Evolutionary conservation across 2,888 invertebrate genomes (phyloP).

Genomic region (Lathronympha strigana): DNA sequence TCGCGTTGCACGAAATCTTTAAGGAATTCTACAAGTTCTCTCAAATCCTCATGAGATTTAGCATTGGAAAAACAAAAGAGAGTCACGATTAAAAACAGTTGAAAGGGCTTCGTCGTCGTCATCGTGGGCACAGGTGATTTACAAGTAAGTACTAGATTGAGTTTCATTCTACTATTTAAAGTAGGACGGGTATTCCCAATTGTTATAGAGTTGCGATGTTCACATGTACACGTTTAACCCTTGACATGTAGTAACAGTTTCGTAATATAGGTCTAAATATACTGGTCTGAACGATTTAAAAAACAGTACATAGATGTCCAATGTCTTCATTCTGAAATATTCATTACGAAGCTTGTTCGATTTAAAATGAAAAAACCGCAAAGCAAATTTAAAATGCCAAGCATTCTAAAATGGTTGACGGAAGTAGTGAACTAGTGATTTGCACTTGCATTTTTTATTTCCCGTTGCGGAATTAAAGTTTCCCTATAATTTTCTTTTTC

Average conservation of each 20-base stretch:
- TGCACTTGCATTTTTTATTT: slow-evolving; percentile 26
- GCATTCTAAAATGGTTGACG: background rate
- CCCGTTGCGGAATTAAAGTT: background rate
- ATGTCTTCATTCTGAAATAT: too few relatives aligned
- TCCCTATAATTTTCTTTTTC: slow-evolving; percentile 18
- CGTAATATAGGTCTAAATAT: background rate
- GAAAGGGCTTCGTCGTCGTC: slow-evolving; percentile 2
- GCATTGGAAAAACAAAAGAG: slow-evolving; percentile 1
- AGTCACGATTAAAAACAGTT: slow-evolving; percentile 5
- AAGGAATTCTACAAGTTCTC: slow-evolving; percentile 30
- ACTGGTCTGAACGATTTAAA: background rate
- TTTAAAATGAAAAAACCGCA: background rate
- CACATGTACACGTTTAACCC: background rate
- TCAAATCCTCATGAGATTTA: background rate
- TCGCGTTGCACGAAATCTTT: slow-evolving; percentile 31
- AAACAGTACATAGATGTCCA: too few relatives aligned
- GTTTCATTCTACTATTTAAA: background rate
- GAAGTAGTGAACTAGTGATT: slow-evolving; percentile 12
- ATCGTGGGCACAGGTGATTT: background rate
- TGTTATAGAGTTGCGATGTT: background rate
- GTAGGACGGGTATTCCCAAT: background rate
- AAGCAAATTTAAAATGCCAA: slow-evolving; percentile 6
- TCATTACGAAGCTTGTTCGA: background rate
- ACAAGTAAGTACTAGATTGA: background rate
- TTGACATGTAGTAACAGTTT: background rate